Percentiles rank a stretch among this genome's conserved stretches.
phyloP scores from a whole-genome alignment of 2,888 invertebrate species.

The Ochropleura plecta region DNA sequence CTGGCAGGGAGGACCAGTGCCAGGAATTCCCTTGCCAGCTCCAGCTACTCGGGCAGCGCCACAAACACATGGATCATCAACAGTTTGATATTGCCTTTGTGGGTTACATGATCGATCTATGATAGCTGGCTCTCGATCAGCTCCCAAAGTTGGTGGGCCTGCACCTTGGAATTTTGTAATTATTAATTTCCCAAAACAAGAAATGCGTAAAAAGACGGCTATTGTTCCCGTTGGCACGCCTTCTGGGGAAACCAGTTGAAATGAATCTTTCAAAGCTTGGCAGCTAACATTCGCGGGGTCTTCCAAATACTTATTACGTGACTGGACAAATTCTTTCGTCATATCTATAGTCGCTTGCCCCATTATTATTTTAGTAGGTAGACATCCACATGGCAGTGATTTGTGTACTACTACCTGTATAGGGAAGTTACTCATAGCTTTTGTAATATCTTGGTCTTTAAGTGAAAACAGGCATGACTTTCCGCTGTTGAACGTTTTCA shows the following conservation, averaged over 20 bases:
- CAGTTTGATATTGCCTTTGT: constrained; percentile 76
- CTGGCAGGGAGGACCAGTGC: constrained; percentile 60
- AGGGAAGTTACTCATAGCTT: constrained; percentile 90
- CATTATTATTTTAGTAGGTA: constrained; percentile 92
- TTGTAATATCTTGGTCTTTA: constrained; percentile 88
- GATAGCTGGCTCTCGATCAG: constrained; percentile 69
- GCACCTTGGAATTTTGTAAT: constrained; percentile 92
- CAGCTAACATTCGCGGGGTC: constrained; percentile 88
- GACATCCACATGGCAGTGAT: constrained; percentile 91
- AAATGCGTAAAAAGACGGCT: constrained; percentile 91
- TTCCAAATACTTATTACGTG: constrained; percentile 86
- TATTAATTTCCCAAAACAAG: constrained; percentile 92
- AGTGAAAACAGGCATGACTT: constrained; percentile 93
- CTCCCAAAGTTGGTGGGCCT: constrained; percentile 75
- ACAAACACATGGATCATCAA: constrained; percentile 82
- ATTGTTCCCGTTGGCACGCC: constrained; percentile 90
- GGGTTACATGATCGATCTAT: constrained; percentile 84
- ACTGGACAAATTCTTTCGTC: constrained; percentile 90
- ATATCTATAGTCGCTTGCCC: constrained; percentile 91
- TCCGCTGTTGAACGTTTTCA: constrained; percentile 91
- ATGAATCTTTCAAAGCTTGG: constrained; percentile 91
- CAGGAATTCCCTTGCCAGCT: constrained; percentile 45
- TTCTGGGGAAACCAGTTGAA: constrained; percentile 88
- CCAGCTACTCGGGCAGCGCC: constrained; percentile 73
- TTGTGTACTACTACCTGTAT: constrained; percentile 90